These are phyloP conservation scores for Chelmon rostratus DNA, from an alignment of 2,797 vertebrate genomes.

Conservation along the genomic window DNA sequence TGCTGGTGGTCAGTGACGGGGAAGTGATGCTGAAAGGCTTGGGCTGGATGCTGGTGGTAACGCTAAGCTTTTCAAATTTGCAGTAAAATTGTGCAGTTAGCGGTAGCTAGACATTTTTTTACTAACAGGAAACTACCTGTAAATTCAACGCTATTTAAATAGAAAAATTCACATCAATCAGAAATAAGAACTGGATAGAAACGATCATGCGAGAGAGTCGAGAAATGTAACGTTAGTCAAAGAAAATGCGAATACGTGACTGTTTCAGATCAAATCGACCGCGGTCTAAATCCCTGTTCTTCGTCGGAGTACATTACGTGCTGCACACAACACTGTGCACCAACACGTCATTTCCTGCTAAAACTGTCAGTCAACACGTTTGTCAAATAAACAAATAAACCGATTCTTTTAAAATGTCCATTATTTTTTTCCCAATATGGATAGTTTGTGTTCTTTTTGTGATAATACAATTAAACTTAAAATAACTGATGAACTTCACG, in stretches of 20 bases:
- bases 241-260: not conserved
- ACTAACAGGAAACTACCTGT: not conserved
- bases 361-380: not conserved
- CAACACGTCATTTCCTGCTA: constrained; percentile 57
- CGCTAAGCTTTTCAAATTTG: constrained; percentile 34
- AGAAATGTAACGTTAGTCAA: not conserved
- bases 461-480: not conserved
- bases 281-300: constrained; percentile 27
- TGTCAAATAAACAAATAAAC: not conserved
- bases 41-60: constrained; percentile 11
- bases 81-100: not conserved
- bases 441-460: not conserved
- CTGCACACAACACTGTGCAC: constrained; percentile 60
- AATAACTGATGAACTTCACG: too few species aligned
- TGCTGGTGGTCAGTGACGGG: constrained; percentile 14
- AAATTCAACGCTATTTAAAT: not conserved
- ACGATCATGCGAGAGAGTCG: not conserved
- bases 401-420: not conserved
- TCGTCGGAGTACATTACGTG: constrained; percentile 54
- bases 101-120: constrained; percentile 10
- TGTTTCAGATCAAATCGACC: not conserved
- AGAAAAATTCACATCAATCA: not conserved
- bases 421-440: not conserved
- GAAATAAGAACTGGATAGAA: not conserved
- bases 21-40: constrained; percentile 19